A percentile compares a stretch with the other conserved stretches of the same genome.
Evolutionary conservation across 1,140 invertebrate genomes (phyloP).

Genomic region (Trialeurodes vaporariorum): DNA sequence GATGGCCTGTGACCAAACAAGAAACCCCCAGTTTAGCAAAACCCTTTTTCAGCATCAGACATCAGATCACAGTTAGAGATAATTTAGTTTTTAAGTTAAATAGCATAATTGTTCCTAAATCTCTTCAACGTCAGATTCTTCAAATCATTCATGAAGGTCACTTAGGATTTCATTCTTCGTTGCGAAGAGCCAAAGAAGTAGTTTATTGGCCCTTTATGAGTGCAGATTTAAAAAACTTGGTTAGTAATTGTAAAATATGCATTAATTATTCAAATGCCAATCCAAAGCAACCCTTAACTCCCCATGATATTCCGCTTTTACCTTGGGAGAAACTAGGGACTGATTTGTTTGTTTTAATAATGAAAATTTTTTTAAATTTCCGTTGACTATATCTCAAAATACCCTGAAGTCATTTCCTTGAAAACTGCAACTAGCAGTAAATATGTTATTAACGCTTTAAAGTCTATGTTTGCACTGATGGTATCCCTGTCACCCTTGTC

Average conservation of each 20-base stretch:
- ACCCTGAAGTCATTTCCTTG: slow-evolving; percentile 11
- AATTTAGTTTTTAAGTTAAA: slow-evolving; percentile 31
- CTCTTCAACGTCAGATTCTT: slow-evolving; percentile 30
- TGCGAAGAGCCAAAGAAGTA: slow-evolving; percentile 29
- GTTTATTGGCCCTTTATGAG: slow-evolving; percentile 37
- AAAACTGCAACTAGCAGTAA: not conserved
- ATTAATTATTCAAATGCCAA: slow-evolving; percentile 24
- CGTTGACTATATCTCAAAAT: slow-evolving; percentile 21
- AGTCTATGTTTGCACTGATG: slow-evolving; percentile 27
- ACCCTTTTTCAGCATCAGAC: slow-evolving; percentile 27
- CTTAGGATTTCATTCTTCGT: slow-evolving; percentile 34
- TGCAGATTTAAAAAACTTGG: slow-evolving; percentile 34
- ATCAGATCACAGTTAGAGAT: slow-evolving; percentile 29
- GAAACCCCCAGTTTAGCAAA: slow-evolving; percentile 18
- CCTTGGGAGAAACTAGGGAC: slow-evolving; percentile 18
- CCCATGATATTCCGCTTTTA: slow-evolving; percentile 12
- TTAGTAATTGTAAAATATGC: slow-evolving; percentile 34
- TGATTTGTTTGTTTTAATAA: slow-evolving; percentile 18
- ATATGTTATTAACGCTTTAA: slow-evolving; percentile 17
- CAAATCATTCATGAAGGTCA: slow-evolving; percentile 35
- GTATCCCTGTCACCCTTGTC: slow-evolving; percentile 26
- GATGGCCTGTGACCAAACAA: slow-evolving; percentile 28
- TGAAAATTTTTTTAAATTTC: slow-evolving; percentile 15
- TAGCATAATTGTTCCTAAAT: slow-evolving; percentile 32
- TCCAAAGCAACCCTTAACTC: slow-evolving; percentile 30